Conservation (phyloP, 2,797 vertebrate genomes). For the Danio choprae region DNA sequence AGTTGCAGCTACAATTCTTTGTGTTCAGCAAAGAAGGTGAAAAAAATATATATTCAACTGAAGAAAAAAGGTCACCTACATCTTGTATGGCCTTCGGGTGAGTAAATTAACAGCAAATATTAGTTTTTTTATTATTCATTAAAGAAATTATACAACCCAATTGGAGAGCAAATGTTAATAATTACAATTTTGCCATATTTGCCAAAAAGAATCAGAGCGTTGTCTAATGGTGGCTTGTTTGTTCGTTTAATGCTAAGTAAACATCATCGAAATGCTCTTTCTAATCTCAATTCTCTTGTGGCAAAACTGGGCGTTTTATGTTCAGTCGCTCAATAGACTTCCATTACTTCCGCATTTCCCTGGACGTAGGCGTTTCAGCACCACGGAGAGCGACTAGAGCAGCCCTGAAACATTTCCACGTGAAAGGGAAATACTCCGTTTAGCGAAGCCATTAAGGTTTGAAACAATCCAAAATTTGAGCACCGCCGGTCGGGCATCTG, state of each 20-base stretch:
- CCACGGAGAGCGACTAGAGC: conserved; percentile 68
- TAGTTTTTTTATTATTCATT: too few relatives aligned
- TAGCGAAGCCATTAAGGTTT: background rate
- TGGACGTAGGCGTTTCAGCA: conserved; percentile 65
- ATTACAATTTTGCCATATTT: background rate
- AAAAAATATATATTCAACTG: too few relatives aligned
- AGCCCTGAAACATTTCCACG: conserved; percentile 1
- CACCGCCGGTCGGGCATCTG: too few relatives aligned
- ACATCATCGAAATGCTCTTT: background rate
- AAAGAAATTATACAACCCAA: background rate
- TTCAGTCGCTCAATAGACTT: conserved; percentile 16
- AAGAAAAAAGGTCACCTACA: too few relatives aligned
- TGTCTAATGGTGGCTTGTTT: conserved; percentile 26
- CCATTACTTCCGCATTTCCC: conserved; percentile 37
- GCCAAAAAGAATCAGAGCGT: too few relatives aligned
- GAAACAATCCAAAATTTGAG: background rate
- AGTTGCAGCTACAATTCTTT: too few relatives aligned
- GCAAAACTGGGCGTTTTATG: background rate
- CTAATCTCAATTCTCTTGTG: background rate
- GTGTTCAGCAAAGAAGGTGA: too few relatives aligned
- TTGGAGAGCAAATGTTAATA: background rate
- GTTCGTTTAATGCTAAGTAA: background rate
- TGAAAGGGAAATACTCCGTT: conserved; percentile 1
- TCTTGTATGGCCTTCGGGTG: too few relatives aligned
- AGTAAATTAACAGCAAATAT: too few relatives aligned